Base-by-base conservation (phyloP, 2,888 invertebrate genomes). In the Pandemis corylana region DNA sequence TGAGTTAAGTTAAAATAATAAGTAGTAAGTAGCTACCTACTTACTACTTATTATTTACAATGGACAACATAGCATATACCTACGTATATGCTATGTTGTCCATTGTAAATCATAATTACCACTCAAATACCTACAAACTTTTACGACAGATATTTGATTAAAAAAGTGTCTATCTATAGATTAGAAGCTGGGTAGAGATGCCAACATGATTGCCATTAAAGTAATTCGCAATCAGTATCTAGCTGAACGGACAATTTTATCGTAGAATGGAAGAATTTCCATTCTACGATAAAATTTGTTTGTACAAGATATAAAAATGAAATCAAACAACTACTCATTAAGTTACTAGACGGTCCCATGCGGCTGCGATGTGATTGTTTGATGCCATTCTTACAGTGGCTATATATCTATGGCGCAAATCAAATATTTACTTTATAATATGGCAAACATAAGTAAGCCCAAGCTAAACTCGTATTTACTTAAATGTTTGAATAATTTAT, bases 151-250 rank as follows among this genome's bases (percentile, higher is more conserved):
- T 66, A 66, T 41, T n/a, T 66, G 13, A 51, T 12, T 66, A 36
- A 67, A 36, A 13, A 36, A n/a, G 9, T 5, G 7, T 49, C 28
- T 62, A 69, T 69, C 68, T 49, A 62, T 69, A 69, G 61, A 62
- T 69, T 62, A 68, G 46, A 20, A 9, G 46, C 13, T 68, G 15
- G 12, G 66, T 41, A 44, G 28, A 68, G 59, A 68, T 44, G 42
- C 44, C 28, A n/a, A 59, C 44, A 13, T 46, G 68, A 68, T 61
- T 61, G 59, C 20, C 10, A 44, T 1, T 46, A 62, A 49, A 41
- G 51, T 28, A 15, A 53, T 69, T 62, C 68, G 61, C 36, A 69
- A 59, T 36, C 49, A 62, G n/a, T 46, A 69, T 69, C 61, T 62
- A 15, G 41, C n/a, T 36, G 56, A 15, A n/a, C 49, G 68, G 68